Conservation (phyloP, 2,113 vertebrate genomes). For the Orientallactaga bullata region DNA sequence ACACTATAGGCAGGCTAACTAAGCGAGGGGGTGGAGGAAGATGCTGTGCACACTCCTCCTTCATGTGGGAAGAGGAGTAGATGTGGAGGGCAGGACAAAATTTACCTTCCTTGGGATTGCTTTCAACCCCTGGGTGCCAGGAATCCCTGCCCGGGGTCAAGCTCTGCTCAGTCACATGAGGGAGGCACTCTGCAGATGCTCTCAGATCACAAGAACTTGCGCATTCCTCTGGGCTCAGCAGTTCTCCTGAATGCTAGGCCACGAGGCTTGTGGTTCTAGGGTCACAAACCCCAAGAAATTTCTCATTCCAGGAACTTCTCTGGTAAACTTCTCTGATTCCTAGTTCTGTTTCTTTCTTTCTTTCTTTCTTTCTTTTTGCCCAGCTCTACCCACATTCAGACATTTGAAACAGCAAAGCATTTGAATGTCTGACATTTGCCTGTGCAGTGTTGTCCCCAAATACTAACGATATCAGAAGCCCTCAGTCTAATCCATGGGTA, state of each 20-base stretch:
- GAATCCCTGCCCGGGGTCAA: rapidly evolving
- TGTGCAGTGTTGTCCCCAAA: neutral
- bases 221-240: neutral
- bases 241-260: neutral
- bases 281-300: neutral
- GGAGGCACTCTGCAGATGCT: neutral
- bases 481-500: rapidly evolving
- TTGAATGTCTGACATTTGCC: neutral
- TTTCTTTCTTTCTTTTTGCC: neutral
- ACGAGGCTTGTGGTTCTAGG: neutral
- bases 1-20: neutral
- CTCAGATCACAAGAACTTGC: neutral
- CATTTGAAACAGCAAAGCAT: neutral
- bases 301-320: conserved; percentile 12
- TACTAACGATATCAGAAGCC: neutral
- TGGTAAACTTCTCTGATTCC: neutral
- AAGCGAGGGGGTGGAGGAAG: rapidly evolving
- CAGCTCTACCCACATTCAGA: neutral
- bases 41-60: neutral
- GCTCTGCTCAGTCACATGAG: neutral
- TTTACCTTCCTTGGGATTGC: rapidly evolving
- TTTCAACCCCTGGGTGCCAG: neutral
- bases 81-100: no score
- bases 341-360: neutral
- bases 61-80: rapidly evolving